Evolutionary conservation across 23 tunicate species (phyloP), one percentile per base, ranked within the genome.

Genomic region (Phallusia fumigata): DNA sequence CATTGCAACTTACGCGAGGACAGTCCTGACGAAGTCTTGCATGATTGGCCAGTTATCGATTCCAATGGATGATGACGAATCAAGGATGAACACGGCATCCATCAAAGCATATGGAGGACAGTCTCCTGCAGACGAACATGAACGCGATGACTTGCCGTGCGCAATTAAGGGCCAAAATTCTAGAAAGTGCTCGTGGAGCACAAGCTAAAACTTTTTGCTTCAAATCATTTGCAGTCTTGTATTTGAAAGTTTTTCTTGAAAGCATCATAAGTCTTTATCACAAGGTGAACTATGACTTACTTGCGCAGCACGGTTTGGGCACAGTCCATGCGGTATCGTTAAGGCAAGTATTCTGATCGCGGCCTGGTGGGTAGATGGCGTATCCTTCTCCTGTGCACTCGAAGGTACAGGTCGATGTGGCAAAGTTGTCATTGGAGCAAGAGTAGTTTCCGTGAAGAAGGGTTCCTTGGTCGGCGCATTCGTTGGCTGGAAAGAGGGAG

Each of bases 51-150:
- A 89, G 72, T 89, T 89, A 0, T 36, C 78, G 16, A 15, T 81
- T 31, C 88, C 88, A 36, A 89, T 65, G 0, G 93, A 83, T 5
- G 91, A 83, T 0, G 91, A 88, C 22, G 91, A 76, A 45, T 88
- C 91, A 0, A 88, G 76, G 47, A 84, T 36, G 28, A 89, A 40
- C 36, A 80, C 52, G 0, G 86, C 81, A 44, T 89, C 94, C 80
- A 89, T 84, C 32, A 15, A 30, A 18, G 94, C 94, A 33, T 65
- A 79, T 76, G 94, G 94, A 21, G 94, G 94, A 45, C 94, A 89
- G n/a, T 74, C 84, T 44, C 84, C 93, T 88, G 76, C 10, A 73
- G 51, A 83, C 34, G 33, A 31, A 53, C 30, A 40, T 6, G 10
- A 3, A 40, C 0, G 28, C n/a, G n/a, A n/a, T n/a, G n/a, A n/a